Base-by-base conservation (phyloP, 1,140 invertebrate genomes). In the Cyclargus thomasi region DNA sequence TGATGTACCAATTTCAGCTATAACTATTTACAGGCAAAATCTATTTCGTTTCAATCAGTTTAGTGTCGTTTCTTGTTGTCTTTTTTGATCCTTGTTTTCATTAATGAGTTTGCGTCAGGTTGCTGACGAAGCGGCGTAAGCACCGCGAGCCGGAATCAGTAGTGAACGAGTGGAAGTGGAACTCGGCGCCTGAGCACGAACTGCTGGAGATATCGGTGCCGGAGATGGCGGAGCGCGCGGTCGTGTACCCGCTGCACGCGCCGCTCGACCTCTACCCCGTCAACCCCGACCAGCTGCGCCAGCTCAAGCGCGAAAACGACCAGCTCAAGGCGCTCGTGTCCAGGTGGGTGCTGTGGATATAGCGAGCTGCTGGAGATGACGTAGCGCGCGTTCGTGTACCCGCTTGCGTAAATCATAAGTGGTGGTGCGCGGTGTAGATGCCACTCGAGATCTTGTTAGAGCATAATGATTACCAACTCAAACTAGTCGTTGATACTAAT, bases 221-320 rank as follows among this genome's bases (percentile, higher is more conserved):
- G 1, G 90, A 88, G 11, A 88, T 87, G 71, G 83, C 87, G 70
- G 91, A 90, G n/a, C 72, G 80, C 6, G 80, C 90, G 3, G 77
- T 83, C 7, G 87, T 94, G 73, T 95, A 90, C 72, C 90, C 92
- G 2, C 81, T 94, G 59, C 93, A 94, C 75, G 72, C 75, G 62
- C 91, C 92, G 17, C 85, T 92, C 14, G 86, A 91, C 63, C 80
- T 93, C 7, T 74, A 68, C 65, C 77, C 76, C 20, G 63, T 74
- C 5, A 39, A 75, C 0, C 55, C 74, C 3, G 80, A 91, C 1
- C 68, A 75, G 16, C 74, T 90, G 21, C 73, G 86, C 65, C 67
- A 74, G 1, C 75, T 89, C 7, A 83, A 87, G 67, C 66, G 68
- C 47, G 83, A 86, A 53, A 81, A 85, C 69, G 76, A 82, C 53